A percentile compares a stretch with the other conserved stretches of the same genome.
Evolutionary conservation across 1,140 invertebrate species (phyloP).

Genomic region (Bombus confusus): DNA sequence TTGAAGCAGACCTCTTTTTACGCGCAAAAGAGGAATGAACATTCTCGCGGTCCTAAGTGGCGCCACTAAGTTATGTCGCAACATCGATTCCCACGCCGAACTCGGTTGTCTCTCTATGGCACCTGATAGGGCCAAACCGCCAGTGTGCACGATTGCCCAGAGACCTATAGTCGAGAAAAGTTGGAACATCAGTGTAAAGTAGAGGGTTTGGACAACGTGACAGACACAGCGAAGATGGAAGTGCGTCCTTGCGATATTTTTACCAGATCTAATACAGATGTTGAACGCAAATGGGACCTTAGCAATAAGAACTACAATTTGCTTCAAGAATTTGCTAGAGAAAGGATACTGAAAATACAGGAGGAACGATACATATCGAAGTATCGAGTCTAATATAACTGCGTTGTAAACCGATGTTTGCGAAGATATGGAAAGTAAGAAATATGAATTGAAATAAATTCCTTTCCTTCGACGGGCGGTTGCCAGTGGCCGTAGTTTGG

Average conservation of each 20-base stretch:
- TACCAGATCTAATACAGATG: no score
- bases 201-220: neutral
- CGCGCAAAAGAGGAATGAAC: constrained; percentile 87
- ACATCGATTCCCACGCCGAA: constrained; percentile 89
- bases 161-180: constrained; percentile 84
- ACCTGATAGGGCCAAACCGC: constrained; percentile 87
- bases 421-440: neutral
- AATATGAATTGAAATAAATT: constrained; percentile 20
- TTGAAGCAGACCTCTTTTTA: constrained; percentile 80
- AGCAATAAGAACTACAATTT: no score
- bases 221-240: constrained; percentile 29
- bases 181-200: constrained; percentile 34
- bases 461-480: constrained; percentile 1
- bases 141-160: constrained; percentile 92
- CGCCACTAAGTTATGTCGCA: constrained; percentile 89
- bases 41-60: constrained; percentile 88
- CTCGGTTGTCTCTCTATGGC: constrained; percentile 88
- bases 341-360: neutral
- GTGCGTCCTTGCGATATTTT: neutral
- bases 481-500: neutral
- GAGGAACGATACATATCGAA: neutral
- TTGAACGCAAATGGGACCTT: no score
- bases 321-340: neutral
- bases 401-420: neutral
- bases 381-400: neutral